Percentiles rank a stretch among this genome's conserved stretches.
Evolutionary conservation across 2,888 invertebrate genomes (phyloP).

Genomic region (Cybosia mesomella): DNA sequence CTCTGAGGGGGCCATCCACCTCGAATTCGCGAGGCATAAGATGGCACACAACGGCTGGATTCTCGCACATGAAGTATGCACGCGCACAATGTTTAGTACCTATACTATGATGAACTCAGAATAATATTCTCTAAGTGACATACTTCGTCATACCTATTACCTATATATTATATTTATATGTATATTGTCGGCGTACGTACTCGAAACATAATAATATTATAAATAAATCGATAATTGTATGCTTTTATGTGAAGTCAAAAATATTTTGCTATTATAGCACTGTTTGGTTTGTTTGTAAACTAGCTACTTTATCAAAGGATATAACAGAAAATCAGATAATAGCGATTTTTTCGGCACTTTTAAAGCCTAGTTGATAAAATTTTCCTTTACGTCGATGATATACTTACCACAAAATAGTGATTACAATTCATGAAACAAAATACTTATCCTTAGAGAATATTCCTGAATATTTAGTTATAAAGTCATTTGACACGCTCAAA

Average conservation of each 20-base stretch:
- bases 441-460: slow-evolving; percentile 6
- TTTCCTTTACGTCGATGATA: neutral
- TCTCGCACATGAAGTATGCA: slow-evolving; percentile 86
- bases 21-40: slow-evolving; percentile 99
- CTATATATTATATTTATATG: neutral
- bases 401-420: neutral
- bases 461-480: neutral
- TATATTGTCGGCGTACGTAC: neutral
- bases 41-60: slow-evolving; percentile 93
- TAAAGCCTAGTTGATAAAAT: neutral
- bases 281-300: neutral
- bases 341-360: neutral
- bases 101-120: slow-evolving; percentile 28
- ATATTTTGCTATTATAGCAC: neutral
- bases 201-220: neutral
- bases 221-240: neutral
- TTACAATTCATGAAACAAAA: neutral
- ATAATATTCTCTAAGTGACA: slow-evolving; percentile 28
- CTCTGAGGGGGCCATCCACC: slow-evolving; percentile 98
- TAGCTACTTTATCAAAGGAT: neutral
- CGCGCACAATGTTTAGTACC: slow-evolving; percentile 67
- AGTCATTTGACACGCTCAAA: neutral
- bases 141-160: neutral
- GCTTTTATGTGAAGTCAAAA: no score
- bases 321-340: neutral